phyloP scores from a whole-genome alignment of 2,797 vertebrate species.

The Toxotes lorentzi region DNA sequence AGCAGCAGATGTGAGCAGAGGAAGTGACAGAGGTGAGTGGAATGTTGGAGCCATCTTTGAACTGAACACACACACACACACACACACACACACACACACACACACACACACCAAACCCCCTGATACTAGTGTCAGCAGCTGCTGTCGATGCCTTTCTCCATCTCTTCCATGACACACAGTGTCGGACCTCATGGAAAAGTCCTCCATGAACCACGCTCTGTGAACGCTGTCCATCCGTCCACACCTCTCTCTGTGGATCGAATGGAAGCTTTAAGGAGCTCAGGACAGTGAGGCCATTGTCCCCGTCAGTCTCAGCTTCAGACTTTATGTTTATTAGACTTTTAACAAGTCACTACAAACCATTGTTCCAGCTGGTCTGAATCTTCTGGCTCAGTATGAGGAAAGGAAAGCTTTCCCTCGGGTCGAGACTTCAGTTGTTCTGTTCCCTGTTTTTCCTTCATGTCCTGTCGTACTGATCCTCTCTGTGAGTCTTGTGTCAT shows the following conservation, averaged over 20 bases:
- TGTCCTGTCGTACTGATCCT: not conserved
- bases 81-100: slow-evolving; percentile 21
- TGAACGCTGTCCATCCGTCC: not conserved
- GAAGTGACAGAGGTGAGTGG: slow-evolving; percentile 97
- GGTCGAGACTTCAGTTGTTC: slow-evolving; percentile 22
- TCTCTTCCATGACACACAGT: slow-evolving; percentile 24
- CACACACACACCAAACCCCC: slow-evolving; percentile 21
- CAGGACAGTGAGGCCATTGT: slow-evolving; percentile 53
- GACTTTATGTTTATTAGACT: slow-evolving; percentile 49
- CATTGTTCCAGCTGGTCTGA: slow-evolving; percentile 49
- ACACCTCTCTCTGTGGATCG: slow-evolving; percentile 4
- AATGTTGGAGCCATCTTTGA: slow-evolving; percentile 80
- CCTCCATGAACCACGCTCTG: slow-evolving; percentile 1
- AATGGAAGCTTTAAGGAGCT: slow-evolving; percentile 12
- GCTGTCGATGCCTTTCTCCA: slow-evolving; percentile 20
- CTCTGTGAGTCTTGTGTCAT: not conserved
- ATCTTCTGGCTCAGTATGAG: slow-evolving; percentile 35
- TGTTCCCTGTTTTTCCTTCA: not conserved
- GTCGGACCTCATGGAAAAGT: slow-evolving; percentile 20
- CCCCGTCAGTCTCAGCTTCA: slow-evolving; percentile 14
- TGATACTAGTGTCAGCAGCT: slow-evolving; percentile 56
- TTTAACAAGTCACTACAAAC: slow-evolving; percentile 45
- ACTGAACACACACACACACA: slow-evolving; percentile 27
- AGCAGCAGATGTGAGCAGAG: slow-evolving; percentile 94
- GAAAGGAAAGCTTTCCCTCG: slow-evolving; percentile 52